Evolutionary conservation across 2,888 invertebrate genomes (phyloP).

Genomic region (Synanthedon andrenaeformis): DNA sequence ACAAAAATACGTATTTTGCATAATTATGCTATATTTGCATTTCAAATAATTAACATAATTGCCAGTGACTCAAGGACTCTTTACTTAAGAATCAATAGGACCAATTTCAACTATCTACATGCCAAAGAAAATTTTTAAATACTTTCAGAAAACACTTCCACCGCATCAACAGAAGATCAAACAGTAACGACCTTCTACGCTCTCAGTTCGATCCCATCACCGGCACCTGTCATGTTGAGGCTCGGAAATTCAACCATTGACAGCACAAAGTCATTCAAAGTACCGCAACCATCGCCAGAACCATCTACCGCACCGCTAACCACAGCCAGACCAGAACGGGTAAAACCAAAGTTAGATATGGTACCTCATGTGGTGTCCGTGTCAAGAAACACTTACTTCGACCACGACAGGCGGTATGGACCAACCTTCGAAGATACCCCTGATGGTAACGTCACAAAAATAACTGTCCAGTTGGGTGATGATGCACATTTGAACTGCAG

Average conservation of each 20-base stretch:
- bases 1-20: no score
- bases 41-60: no score
- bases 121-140: no score
- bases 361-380: slow-evolving; percentile 47
- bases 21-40: no score
- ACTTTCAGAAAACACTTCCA: slow-evolving; percentile 30
- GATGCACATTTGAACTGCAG: slow-evolving; percentile 80
- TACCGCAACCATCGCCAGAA: slow-evolving; percentile 43
- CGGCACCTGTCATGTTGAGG: slow-evolving; percentile 55
- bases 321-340: slow-evolving; percentile 8
- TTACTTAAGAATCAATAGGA: no score
- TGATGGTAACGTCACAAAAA: slow-evolving; percentile 74
- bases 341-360: slow-evolving; percentile 24
- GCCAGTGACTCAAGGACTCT: no score
- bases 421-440: slow-evolving; percentile 75
- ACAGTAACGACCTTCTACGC: slow-evolving; percentile 59
- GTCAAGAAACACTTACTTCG: slow-evolving; percentile 54
- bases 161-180: slow-evolving; percentile 36
- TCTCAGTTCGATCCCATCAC: slow-evolving; percentile 47
- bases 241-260: slow-evolving; percentile 65
- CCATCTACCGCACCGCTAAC: neutral
- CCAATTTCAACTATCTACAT: no score
- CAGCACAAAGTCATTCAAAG: slow-evolving; percentile 62
- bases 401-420: slow-evolving; percentile 73
- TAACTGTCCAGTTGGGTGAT: slow-evolving; percentile 80